These are phyloP conservation scores for Leucoraja erinaceus DNA, from an alignment of 2,113 vertebrate species.

Conservation along the genomic window DNA sequence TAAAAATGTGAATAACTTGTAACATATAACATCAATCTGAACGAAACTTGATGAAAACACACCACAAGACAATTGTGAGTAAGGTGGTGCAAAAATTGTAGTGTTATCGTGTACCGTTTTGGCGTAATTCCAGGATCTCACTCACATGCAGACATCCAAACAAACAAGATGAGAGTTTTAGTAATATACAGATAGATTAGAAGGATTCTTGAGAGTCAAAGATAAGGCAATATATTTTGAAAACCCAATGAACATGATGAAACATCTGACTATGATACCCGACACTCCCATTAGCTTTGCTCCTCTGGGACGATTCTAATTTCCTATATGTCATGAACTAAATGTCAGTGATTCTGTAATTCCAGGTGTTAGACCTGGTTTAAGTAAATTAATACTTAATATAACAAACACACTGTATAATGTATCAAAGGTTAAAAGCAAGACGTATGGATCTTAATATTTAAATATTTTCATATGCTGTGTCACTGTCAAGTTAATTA, in stretches of 20 bases:
- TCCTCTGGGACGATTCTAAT: background rate
- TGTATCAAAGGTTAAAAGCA: background rate
- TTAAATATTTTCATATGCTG: background rate
- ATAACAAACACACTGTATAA: background rate
- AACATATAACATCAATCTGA: too few relatives aligned
- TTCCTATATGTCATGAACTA: background rate
- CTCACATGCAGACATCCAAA: too few relatives aligned
- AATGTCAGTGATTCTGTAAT: background rate
- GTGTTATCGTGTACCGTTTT: too few relatives aligned
- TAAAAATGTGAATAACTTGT: too few relatives aligned
- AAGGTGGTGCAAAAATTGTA: too few relatives aligned
- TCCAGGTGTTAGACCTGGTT: background rate
- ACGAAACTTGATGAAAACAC: too few relatives aligned
- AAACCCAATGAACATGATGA: too few relatives aligned
- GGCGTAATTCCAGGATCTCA: too few relatives aligned
- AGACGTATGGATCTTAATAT: background rate
- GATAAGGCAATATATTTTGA: background rate
- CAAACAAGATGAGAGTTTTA: too few relatives aligned
- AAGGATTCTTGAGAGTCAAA: background rate
- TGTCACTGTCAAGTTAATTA: background rate
- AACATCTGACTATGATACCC: background rate
- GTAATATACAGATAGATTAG: background rate
- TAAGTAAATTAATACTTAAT: background rate
- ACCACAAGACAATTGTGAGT: too few relatives aligned
- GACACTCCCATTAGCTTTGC: background rate